Percentiles rank a stretch among this genome's conserved stretches.
phyloP scores from a whole-genome alignment of 2,888 invertebrate species.

The Drosophila mayaguana region DNA sequence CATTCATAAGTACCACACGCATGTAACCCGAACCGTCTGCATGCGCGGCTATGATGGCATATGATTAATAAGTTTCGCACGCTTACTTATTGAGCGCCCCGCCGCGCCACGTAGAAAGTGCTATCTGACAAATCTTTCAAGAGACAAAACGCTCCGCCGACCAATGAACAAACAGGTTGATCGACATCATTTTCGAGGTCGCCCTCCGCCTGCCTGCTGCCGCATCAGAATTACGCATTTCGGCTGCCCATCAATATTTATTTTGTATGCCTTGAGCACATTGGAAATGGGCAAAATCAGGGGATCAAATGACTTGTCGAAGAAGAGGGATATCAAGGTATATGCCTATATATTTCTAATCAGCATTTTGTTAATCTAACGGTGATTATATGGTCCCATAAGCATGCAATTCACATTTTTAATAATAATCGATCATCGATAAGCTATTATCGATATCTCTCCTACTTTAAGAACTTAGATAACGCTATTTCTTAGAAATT shows the following conservation, averaged over 20 bases:
- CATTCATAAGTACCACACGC: slow-evolving; percentile 74
- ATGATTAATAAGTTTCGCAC: slow-evolving; percentile 80
- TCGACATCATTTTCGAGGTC: slow-evolving; percentile 47
- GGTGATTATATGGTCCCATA: no score
- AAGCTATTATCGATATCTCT: not conserved
- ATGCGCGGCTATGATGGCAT: slow-evolving; percentile 46
- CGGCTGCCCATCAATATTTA: not conserved
- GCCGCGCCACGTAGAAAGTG: slow-evolving; percentile 42
- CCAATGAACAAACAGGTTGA: slow-evolving; percentile 56
- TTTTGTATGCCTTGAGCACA: not conserved
- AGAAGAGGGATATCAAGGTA: no score
- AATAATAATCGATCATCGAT: not conserved
- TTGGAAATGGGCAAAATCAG: not conserved
- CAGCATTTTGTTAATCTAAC: not conserved
- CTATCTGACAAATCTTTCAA: slow-evolving; percentile 40
- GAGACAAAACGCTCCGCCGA: slow-evolving; percentile 43
- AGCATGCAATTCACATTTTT: no score
- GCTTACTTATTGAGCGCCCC: slow-evolving; percentile 67
- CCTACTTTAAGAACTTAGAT: not conserved
- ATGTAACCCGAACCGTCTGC: slow-evolving; percentile 46
- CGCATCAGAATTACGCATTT: slow-evolving; percentile 6
- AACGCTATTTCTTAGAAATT: not conserved
- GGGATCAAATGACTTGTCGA: not conserved
- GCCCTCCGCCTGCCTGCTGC: slow-evolving; percentile 5
- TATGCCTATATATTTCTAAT: not conserved